phyloP scores from a whole-genome alignment of 2,888 invertebrate species.

The Hyles lineata region DNA sequence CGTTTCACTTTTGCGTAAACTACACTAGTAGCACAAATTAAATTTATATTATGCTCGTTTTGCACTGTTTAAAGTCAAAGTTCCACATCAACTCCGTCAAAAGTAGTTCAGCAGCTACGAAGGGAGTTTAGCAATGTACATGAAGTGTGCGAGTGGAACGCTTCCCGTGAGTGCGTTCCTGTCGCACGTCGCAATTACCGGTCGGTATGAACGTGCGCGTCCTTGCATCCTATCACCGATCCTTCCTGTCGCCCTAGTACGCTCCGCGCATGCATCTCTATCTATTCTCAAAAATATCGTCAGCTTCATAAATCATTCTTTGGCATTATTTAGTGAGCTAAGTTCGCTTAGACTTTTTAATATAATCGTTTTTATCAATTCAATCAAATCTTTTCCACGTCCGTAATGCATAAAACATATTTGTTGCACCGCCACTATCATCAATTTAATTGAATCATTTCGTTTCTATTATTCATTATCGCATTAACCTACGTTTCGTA shows the following conservation, averaged over 20 bases:
- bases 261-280: conserved; percentile 58
- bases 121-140: conserved; percentile 66
- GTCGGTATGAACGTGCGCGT: conserved; percentile 53
- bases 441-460: conserved; percentile 45
- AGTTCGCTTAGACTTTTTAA: conserved; percentile 62
- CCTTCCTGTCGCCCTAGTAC: conserved; percentile 63
- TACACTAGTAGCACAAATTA: conserved; percentile 75
- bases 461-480: conserved; percentile 40
- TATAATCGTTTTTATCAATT: conserved; percentile 38
- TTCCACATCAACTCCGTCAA: conserved; percentile 69
- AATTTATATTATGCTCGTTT: conserved; percentile 73
- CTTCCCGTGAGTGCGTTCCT: too few species aligned
- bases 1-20: conserved; percentile 64
- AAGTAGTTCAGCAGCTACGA: conserved; percentile 67
- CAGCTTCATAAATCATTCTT: conserved; percentile 75
- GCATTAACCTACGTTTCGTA: conserved; percentile 55
- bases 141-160: conserved; percentile 60
- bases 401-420: conserved; percentile 61
- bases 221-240: conserved; percentile 65
- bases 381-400: conserved; percentile 46
- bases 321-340: conserved; percentile 84
- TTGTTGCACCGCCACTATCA: conserved; percentile 63
- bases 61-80: conserved; percentile 59
- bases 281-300: conserved; percentile 56
- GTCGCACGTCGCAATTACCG: too few species aligned